phyloP scores from a whole-genome alignment of 2,113 vertebrate genomes.

The Ascaphus truei region DNA sequence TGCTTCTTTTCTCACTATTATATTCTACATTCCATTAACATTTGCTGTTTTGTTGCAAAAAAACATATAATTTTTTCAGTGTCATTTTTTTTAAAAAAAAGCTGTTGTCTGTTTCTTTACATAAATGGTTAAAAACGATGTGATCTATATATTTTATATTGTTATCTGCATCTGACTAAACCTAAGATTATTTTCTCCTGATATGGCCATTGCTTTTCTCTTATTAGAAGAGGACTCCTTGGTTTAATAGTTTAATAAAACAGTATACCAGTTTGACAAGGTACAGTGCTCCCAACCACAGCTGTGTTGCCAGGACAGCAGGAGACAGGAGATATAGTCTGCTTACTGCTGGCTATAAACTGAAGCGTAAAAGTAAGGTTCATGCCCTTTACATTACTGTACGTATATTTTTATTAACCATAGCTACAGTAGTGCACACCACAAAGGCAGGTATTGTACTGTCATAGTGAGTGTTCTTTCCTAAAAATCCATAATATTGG shows the following conservation, averaged over 20 bases:
- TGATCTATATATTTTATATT: too few species aligned
- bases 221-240: too few species aligned
- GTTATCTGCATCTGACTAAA: too few species aligned
- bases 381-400: not conserved
- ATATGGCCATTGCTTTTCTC: too few species aligned
- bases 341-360: not conserved
- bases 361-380: not conserved
- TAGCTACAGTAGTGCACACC: not conserved
- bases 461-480: not conserved
- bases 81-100: too few species aligned
- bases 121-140: too few species aligned
- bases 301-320: not conserved
- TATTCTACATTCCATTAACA: slow-evolving; percentile 1
- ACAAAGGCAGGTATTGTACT: too few species aligned
- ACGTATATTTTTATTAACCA: not conserved
- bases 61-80: too few species aligned
- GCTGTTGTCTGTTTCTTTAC: too few species aligned
- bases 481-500: not conserved
- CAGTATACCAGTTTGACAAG: not conserved
- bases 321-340: too few species aligned
- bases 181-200: too few species aligned
- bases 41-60: too few species aligned
- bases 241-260: not conserved
- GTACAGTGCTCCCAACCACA: not conserved
- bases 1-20: not conserved